Conservation (phyloP, 2,113 vertebrate species). For the Martes martes region DNA sequence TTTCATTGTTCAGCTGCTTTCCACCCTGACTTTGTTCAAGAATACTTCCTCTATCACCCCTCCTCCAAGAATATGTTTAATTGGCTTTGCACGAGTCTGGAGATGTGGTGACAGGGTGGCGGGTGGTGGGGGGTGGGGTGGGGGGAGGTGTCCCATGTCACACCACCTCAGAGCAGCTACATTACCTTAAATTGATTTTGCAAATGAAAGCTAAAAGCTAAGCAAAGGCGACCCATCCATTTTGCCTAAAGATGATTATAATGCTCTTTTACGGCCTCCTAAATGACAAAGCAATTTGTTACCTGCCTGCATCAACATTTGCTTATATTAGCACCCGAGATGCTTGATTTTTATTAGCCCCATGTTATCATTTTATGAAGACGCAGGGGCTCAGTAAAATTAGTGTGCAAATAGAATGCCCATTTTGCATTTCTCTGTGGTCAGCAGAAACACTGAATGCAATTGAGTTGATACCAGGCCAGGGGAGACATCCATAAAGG, state of each 20-base stretch:
- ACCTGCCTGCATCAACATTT: conserved; percentile 87
- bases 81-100: conserved; percentile 70
- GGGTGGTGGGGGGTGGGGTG: neutral
- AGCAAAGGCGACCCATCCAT: conserved; percentile 83
- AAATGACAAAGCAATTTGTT: conserved; percentile 89
- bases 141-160: conserved; percentile 76
- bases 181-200: conserved; percentile 84
- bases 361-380: conserved; percentile 86
- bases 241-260: conserved; percentile 86
- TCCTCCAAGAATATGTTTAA: conserved; percentile 71
- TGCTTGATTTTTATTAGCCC: conserved; percentile 90
- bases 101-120: conserved; percentile 42
- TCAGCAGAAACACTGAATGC: conserved; percentile 89
- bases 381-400: conserved; percentile 85
- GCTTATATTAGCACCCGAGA: conserved; percentile 84
- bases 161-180: conserved; percentile 78
- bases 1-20: neutral
- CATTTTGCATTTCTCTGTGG: conserved; percentile 94
- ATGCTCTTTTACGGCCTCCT: conserved; percentile 83
- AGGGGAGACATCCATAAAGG: conserved; percentile 89
- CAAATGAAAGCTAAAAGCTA: conserved; percentile 86
- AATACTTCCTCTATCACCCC: neutral
- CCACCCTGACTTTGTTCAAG: neutral
- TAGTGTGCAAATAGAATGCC: conserved; percentile 87
- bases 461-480: conserved; percentile 92